Evolutionary conservation across 2,797 vertebrate genomes (phyloP).

Genomic region (Mareca strepera): DNA sequence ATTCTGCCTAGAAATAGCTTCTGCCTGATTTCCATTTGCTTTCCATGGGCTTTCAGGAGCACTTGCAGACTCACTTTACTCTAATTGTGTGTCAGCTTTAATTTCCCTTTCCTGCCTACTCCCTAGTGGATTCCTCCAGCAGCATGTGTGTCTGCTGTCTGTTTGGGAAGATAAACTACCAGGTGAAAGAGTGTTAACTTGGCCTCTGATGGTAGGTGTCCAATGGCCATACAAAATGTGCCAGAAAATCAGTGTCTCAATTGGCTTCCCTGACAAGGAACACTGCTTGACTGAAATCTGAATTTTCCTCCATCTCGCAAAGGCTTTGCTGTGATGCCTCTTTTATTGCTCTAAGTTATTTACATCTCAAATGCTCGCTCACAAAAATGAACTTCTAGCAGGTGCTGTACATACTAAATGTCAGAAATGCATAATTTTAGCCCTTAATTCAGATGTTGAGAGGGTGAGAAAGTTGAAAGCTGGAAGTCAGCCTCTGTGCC

Average conservation of each 20-base stretch:
- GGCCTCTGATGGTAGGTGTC: background rate
- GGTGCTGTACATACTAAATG: background rate
- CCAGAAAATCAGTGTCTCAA: background rate
- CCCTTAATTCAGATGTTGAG: background rate
- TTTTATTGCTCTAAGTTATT: background rate
- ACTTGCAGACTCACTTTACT: background rate
- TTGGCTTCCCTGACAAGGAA: background rate
- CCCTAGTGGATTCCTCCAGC: background rate
- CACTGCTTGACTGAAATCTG: background rate
- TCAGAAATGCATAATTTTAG: background rate
- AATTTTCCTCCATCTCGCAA: background rate
- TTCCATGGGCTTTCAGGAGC: constrained; percentile 3
- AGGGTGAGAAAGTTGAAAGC: background rate
- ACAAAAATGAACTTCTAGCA: background rate
- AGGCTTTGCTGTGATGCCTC: background rate
- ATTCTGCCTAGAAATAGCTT: constrained; percentile 32
- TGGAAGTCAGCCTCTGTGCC: background rate
- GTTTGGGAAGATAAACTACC: background rate
- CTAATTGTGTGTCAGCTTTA: constrained; percentile 14
- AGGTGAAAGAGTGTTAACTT: background rate
- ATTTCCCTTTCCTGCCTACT: constrained; percentile 16
- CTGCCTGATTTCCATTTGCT: constrained; percentile 5
- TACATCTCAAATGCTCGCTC: background rate
- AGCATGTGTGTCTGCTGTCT: background rate
- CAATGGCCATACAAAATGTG: background rate